Base-by-base conservation (phyloP, 2,888 invertebrate species). In the Bellardia bayeri region DNA sequence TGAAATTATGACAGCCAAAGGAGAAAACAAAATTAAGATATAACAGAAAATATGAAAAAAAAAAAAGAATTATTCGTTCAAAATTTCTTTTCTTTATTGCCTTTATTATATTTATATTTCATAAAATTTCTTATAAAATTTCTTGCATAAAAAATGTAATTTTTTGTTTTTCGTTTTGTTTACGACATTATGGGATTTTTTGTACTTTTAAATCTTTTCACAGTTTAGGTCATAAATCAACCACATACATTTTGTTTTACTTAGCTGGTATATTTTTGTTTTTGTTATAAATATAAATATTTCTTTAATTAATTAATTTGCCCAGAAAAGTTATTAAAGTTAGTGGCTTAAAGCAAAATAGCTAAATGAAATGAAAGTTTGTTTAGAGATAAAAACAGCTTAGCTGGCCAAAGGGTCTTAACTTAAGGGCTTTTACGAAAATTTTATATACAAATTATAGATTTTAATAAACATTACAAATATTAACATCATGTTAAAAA, bases 1-100 rank as follows among this genome's bases (percentile, higher is more conserved):
- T 82, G 69, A 63, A 76, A 82, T 82, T 82, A 69, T 76, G 51
- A 58, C 76, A 76, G 76, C n/a, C 42, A 49, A 40, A 23, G 14
- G 37, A 78, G 66, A 37, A 11, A 11, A 58, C 40, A 23, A 49
- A 16, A 63, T 23, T 51, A 64, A 71, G 1, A 11, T 11, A 23
- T 11, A 58, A 51, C 51, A 51, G 2, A n/a, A 51, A 51, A 51
- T 23, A 51, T 3, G n/a, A 13, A 30, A 58, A 3, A 23, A 9
- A 30, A 23, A 23, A 58, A 30, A 30, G 9, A 11, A 5, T 23
- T 30, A 7, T 58, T 42, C 45, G 3, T n/a, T 54, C n/a, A 14
- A 5, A 54, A 16, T 16, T 16, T 54, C n/a, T 49, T 63, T 49
- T 16, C 13, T 37, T 61, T 74, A 54, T 54, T 54, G 16, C n/a